Percentiles rank a stretch among this genome's conserved stretches.
Conservation (phyloP, 2,113 vertebrate species). For the Nerophis lumbriciformis region DNA sequence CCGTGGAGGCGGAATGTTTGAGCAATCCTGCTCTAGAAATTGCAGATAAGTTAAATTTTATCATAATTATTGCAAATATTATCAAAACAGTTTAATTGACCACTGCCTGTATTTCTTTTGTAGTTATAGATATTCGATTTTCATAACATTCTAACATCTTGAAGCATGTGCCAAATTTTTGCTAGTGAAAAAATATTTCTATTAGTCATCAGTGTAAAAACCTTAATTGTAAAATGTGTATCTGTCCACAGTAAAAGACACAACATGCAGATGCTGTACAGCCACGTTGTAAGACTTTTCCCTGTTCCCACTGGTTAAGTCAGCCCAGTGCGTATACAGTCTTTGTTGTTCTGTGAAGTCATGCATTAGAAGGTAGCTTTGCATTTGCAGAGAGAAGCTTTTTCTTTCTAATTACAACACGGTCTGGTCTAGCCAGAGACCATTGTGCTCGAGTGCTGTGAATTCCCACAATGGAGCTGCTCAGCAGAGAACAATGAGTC, state of each 20-base stretch:
- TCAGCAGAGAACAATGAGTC: slow-evolving; percentile 68
- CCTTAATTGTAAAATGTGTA: not conserved
- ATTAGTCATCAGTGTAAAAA: no score
- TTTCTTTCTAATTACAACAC: slow-evolving; percentile 65
- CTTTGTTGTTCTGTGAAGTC: slow-evolving; percentile 69
- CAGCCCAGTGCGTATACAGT: slow-evolving; percentile 31
- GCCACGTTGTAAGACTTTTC: slow-evolving; percentile 39
- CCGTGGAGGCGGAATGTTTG: no score
- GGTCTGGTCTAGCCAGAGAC: slow-evolving; percentile 45
- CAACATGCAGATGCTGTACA: slow-evolving; percentile 22
- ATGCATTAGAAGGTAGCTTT: slow-evolving; percentile 64
- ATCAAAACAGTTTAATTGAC: no score
- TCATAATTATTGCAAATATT: no score
- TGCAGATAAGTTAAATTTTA: not conserved
- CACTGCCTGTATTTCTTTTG: no score
- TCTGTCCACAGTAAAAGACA: slow-evolving; percentile 12
- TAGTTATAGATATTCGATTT: no score
- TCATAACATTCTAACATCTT: no score
- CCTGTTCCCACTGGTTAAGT: slow-evolving; percentile 35
- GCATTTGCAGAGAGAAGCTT: slow-evolving; percentile 47
- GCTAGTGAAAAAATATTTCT: not conserved
- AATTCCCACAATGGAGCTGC: slow-evolving; percentile 69
- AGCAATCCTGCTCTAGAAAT: not conserved
- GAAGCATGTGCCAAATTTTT: not conserved
- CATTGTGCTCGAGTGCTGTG: slow-evolving; percentile 59